A percentile compares a stretch with the other conserved stretches of the same genome.
These are phyloP conservation scores for Heliconius hermathena DNA, from an alignment of 1,140 invertebrate genomes.

Conservation along the genomic window DNA sequence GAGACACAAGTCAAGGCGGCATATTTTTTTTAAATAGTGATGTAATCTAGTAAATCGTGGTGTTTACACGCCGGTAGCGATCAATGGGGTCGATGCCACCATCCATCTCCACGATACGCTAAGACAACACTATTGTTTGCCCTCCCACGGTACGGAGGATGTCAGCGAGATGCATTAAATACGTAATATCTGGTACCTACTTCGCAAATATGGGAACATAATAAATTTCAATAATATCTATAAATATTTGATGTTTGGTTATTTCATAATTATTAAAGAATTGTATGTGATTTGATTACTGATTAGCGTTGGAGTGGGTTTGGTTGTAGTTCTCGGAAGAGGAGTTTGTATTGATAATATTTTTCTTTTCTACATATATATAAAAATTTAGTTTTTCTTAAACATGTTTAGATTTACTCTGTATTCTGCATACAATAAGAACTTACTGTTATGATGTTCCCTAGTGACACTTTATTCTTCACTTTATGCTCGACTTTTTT, in stretches of 20 bases:
- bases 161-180: not conserved
- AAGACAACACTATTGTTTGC: slow-evolving; percentile 38
- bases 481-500: too few species aligned
- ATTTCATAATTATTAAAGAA: not conserved
- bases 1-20: not conserved
- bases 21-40: slow-evolving; percentile 5
- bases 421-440: too few species aligned
- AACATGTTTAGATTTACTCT: too few species aligned
- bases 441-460: too few species aligned
- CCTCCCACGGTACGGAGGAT: slow-evolving; percentile 40
- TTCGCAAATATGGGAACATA: not conserved
- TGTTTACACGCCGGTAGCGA: slow-evolving; percentile 27
- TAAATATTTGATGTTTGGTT: not conserved
- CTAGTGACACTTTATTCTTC: too few species aligned
- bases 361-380: not conserved
- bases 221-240: not conserved
- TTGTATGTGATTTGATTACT: slow-evolving; percentile 2
- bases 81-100: slow-evolving; percentile 40
- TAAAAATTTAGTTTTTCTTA: too few species aligned
- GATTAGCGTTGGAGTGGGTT: not conserved
- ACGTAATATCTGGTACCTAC: not conserved
- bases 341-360: not conserved
- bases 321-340: too few species aligned
- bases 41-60: slow-evolving; percentile 27
- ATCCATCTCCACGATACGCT: slow-evolving; percentile 43